A percentile compares a stretch with the other conserved stretches of the same genome.
Conservation (phyloP, 2,888 invertebrate genomes). For the Epirrhoe tristata region DNA sequence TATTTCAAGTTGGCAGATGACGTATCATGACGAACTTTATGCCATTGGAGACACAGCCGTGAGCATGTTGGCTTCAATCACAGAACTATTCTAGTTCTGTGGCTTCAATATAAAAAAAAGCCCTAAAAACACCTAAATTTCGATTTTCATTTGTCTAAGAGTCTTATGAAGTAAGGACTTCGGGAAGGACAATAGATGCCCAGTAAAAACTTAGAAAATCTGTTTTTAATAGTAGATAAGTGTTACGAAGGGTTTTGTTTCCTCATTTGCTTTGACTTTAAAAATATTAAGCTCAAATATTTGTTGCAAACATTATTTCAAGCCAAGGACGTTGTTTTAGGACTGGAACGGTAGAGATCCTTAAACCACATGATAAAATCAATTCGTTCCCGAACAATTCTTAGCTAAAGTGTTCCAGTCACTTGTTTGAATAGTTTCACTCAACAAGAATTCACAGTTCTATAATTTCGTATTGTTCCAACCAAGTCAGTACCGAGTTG, state of each 20-base stretch:
- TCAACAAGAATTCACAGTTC: neutral
- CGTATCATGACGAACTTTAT: too few relatives aligned
- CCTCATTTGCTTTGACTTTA: conserved; percentile 17
- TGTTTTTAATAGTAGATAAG: conserved; percentile 12
- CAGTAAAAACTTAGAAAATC: conserved; percentile 9
- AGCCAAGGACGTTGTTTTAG: conserved; percentile 23
- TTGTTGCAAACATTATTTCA: conserved; percentile 22
- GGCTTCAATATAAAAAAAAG: too few relatives aligned
- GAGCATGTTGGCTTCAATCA: too few relatives aligned
- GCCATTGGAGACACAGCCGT: too few relatives aligned
- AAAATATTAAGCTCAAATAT: conserved; percentile 29
- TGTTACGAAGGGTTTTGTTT: conserved; percentile 14
- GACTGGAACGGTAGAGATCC: neutral
- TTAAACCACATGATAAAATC: too few relatives aligned
- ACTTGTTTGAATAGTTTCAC: neutral
- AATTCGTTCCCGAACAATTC: too few relatives aligned
- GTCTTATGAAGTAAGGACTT: neutral
- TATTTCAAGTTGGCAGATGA: too few relatives aligned
- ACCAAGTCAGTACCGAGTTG: neutral
- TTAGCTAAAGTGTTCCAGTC: neutral
- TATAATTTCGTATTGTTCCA: neutral
- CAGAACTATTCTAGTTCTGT: too few relatives aligned
- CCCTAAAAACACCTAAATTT: neutral
- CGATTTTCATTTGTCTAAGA: conserved; percentile 5
- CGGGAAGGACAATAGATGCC: conserved; percentile 3